Evolutionary conservation across 2,113 vertebrate species (phyloP).

Genomic region (Ceuthmochares aereus): DNA sequence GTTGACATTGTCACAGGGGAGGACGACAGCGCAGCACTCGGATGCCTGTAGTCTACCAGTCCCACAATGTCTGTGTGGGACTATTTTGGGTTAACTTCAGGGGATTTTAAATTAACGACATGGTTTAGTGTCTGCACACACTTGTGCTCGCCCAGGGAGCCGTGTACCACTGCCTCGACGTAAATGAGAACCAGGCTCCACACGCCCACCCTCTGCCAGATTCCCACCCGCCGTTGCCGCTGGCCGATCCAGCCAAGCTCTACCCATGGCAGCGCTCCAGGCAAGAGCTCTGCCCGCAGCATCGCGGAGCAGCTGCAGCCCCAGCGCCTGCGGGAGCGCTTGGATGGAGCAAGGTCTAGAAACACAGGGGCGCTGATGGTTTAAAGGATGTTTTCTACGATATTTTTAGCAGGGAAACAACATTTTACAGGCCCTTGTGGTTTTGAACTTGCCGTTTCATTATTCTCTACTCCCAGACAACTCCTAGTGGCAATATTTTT

Average conservation of each 20-base stretch:
- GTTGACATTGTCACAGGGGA: not conserved
- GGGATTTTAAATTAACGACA: not conserved
- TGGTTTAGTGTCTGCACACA: not conserved
- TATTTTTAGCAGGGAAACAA: constrained; percentile 31
- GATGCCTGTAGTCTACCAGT: not conserved
- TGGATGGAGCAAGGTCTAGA: not conserved
- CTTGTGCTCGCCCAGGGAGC: not conserved
- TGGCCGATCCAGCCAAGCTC: not conserved
- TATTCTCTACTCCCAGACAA: not conserved
- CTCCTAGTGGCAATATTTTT: constrained; percentile 7
- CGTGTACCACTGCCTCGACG: rapidly evolving
- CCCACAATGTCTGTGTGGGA: not conserved
- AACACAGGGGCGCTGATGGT: not conserved
- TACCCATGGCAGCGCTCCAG: not conserved
- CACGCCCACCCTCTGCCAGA: not conserved
- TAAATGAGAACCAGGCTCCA: constrained; percentile 14
- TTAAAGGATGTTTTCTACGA: not conserved
- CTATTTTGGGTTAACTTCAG: not conserved
- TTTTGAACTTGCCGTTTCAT: constrained; percentile 36
- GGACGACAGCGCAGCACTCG: not conserved
- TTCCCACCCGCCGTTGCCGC: not conserved
- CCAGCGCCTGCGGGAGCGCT: not conserved
- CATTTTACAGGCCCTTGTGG: not conserved
- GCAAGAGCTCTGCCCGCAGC: not conserved
- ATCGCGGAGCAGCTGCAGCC: rapidly evolving